phyloP scores from a whole-genome alignment of 2,888 invertebrate genomes.

The Cheiracanthium punctorium region DNA sequence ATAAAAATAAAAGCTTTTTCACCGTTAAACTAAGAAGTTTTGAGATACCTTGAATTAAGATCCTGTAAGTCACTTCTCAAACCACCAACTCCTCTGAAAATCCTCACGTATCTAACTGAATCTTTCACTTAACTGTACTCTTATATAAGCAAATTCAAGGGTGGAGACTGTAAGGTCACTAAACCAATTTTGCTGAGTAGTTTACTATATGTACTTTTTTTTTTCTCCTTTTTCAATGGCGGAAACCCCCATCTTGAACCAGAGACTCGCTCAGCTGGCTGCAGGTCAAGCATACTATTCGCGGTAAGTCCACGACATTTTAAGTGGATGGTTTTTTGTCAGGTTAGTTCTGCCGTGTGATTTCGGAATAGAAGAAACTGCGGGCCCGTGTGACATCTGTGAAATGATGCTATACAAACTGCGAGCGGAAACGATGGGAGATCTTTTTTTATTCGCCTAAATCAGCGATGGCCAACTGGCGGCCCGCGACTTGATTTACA shows the following conservation, averaged over 20 bases:
- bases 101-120: not conserved
- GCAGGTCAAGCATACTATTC: conserved; percentile 63
- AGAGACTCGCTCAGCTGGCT: not conserved
- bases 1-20: too few species aligned
- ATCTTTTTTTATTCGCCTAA: too few species aligned
- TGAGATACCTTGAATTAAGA: too few species aligned
- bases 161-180: conserved; percentile 47
- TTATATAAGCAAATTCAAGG: conserved; percentile 24
- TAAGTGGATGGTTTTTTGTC: not conserved
- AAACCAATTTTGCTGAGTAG: conserved; percentile 31
- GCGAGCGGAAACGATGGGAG: conserved; percentile 43
- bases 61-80: too few species aligned
- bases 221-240: not conserved
- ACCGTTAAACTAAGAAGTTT: too few species aligned
- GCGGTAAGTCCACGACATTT: conserved; percentile 21
- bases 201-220: too few species aligned
- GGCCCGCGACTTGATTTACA: too few species aligned
- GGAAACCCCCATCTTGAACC: conserved; percentile 19
- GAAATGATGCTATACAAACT: conserved; percentile 19
- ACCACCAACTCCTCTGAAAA: too few species aligned
- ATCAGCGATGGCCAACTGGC: too few species aligned
- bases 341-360: conserved; percentile 16
- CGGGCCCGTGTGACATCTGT: conserved; percentile 18
- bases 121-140: not conserved
- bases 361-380: conserved; percentile 1